phyloP scores from a whole-genome alignment of 1,140 invertebrate genomes.

The Antheraea pernyi region DNA sequence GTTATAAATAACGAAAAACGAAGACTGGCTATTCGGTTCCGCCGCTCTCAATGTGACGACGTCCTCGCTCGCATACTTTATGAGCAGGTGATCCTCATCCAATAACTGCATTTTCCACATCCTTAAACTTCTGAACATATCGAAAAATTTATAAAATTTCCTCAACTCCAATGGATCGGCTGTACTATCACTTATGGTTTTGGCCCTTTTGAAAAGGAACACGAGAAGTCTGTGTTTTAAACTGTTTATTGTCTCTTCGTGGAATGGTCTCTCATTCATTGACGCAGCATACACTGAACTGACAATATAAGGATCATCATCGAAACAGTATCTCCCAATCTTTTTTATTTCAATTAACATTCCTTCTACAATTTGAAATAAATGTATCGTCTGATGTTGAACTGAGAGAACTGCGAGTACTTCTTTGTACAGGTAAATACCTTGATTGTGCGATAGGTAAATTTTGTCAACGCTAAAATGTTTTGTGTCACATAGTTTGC shows the following conservation, averaged over 20 bases:
- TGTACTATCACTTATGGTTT: slow-evolving; percentile 82
- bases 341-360: slow-evolving; percentile 90
- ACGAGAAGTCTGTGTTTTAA: slow-evolving; percentile 94
- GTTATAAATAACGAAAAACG: slow-evolving; percentile 95
- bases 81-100: slow-evolving; percentile 93
- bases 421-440: slow-evolving; percentile 95
- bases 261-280: slow-evolving; percentile 83
- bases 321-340: slow-evolving; percentile 94
- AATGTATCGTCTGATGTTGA: slow-evolving; percentile 97
- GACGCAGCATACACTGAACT: slow-evolving; percentile 81
- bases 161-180: slow-evolving; percentile 86
- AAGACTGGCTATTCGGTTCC: slow-evolving; percentile 92
- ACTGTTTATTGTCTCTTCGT: slow-evolving; percentile 89
- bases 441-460: slow-evolving; percentile 97
- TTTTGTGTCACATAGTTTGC: slow-evolving; percentile 89
- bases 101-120: slow-evolving; percentile 99
- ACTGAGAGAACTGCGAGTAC: slow-evolving; percentile 95
- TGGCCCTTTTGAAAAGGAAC: slow-evolving; percentile 89
- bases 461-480: slow-evolving; percentile 96
- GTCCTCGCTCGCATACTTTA: slow-evolving; percentile 96
- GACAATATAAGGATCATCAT: slow-evolving; percentile 89
- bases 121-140: slow-evolving; percentile 88
- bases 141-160: slow-evolving; percentile 90
- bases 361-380: slow-evolving; percentile 94
- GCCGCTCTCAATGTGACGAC: slow-evolving; percentile 90